Percentiles rank a stretch among this genome's conserved stretches.
These are phyloP conservation scores for Kuschelorhynchus macadamiae DNA, from an alignment of 2,888 invertebrate species.

Conservation along the genomic window DNA sequence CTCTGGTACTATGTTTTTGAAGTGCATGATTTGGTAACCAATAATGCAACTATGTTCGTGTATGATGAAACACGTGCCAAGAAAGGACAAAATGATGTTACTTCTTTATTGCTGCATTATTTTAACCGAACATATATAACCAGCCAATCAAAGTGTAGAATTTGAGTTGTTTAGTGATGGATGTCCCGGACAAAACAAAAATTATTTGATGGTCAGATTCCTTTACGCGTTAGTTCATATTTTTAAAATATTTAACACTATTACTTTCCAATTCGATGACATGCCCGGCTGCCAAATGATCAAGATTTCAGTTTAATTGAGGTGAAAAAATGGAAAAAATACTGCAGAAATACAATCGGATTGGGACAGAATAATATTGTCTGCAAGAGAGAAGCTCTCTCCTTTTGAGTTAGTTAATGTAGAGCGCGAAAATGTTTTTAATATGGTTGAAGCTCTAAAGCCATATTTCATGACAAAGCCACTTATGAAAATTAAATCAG, in stretches of 20 bases:
- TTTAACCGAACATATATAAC: not conserved
- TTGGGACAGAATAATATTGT: no score
- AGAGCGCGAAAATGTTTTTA: no score
- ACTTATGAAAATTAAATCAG: no score
- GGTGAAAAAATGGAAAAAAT: not conserved
- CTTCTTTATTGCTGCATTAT: not conserved
- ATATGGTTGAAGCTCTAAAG: no score
- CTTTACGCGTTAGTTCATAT: constrained; percentile 4
- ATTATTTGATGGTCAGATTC: constrained; percentile 4
- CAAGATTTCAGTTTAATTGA: constrained; percentile 6
- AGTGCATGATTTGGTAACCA: constrained; percentile 2
- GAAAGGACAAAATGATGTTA: constrained; percentile 26
- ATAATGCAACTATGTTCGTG: constrained; percentile 13
- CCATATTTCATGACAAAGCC: no score
- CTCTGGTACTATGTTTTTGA: constrained; percentile 16
- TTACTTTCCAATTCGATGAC: constrained; percentile 6
- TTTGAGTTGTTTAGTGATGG: constrained; percentile 4
- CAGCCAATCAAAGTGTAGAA: not conserved
- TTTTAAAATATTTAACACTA: constrained; percentile 4
- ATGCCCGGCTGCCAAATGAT: constrained; percentile 1
- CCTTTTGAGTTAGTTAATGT: no score
- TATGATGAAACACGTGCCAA: constrained; percentile 5
- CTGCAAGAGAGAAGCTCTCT: no score
- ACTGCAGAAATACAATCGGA: no score
- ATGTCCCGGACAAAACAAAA: constrained; percentile 4